Base-by-base conservation (phyloP, 1,140 invertebrate genomes). In the Heliconius nattereri region DNA sequence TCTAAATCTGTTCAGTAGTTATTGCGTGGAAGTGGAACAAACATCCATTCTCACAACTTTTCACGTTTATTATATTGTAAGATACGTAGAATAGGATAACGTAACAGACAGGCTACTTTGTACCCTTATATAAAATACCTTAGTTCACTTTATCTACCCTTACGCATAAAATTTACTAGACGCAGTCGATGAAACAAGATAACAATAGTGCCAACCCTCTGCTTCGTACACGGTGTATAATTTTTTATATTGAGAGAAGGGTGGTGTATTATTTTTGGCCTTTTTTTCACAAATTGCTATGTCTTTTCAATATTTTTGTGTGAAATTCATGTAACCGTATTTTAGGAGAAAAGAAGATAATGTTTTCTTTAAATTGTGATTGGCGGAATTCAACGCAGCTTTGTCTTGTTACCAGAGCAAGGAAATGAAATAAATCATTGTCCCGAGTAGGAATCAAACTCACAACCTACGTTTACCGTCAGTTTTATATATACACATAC, bases 111-210 rank as follows among this genome's bases (percentile, higher is more conserved):
- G 23, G 71, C 60, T 19, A 76, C 40, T 76, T 71, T 71, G 23
- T 23, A 71, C 32, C 66, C 37, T 40, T 35, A 71, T 70, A 72
- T 54, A 66, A 35, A 78, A 85, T 71, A 73, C 75, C 73, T 81
- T 81, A 76, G 75, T 78, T 81, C 78, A 79, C 82, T 81, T 85
- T 83, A 85, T 85, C 84, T 81, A 83, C 84, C 84, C 84, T 78
- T 81, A 77, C 77, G 78, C 79, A 76, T 75, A 32, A 76, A 83
- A 79, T 76, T 83, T 71, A 79, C 49, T 79, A 73, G 54, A 75
- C 79, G 73, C 78, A 70, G 80, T 80, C 80, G 81, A 81, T 77
- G 76, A 81, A 80, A 80, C 76, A 70, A 80, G 79, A 83, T 83
- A 83, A 83, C 81, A 83, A 79, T 83, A 35, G 81, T 76, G 37